Percentiles rank a stretch among this genome's conserved stretches.
These are phyloP conservation scores for Andrena dorsata DNA, from an alignment of 2,888 invertebrate genomes.

Conservation along the genomic window DNA sequence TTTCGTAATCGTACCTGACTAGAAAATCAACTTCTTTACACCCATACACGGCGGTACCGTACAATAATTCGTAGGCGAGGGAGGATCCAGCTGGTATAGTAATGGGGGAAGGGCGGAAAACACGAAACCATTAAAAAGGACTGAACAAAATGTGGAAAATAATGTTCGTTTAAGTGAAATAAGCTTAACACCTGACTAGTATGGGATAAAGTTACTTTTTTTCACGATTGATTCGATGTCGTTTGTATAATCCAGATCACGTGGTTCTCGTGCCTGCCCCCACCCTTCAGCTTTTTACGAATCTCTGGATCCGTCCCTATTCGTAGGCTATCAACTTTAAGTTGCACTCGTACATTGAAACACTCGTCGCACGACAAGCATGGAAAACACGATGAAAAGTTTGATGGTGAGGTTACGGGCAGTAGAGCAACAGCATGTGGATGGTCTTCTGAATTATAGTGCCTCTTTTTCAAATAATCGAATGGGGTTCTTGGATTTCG, in stretches of 20 bases:
- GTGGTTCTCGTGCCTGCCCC: neutral
- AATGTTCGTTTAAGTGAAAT: neutral
- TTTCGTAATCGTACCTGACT: conserved; percentile 73
- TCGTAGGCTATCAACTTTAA: conserved; percentile 74
- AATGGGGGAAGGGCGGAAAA: conserved; percentile 3
- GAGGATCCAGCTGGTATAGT: conserved; percentile 22
- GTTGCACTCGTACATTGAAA: conserved; percentile 79
- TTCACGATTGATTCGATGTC: neutral
- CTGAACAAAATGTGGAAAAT: neutral
- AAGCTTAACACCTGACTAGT: neutral
- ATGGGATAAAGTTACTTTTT: neutral
- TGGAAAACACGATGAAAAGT: conserved; percentile 68
- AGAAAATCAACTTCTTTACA: conserved; percentile 72
- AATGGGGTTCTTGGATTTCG: no score
- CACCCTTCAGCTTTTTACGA: neutral
- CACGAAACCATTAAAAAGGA: neutral
- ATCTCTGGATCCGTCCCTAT: conserved; percentile 40
- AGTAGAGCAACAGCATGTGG: neutral
- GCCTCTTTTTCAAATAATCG: no score
- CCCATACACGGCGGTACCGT: conserved; percentile 59
- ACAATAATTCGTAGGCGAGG: conserved; percentile 71
- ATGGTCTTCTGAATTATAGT: no score
- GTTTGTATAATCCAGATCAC: neutral
- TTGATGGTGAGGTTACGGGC: conserved; percentile 46
- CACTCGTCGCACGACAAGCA: conserved; percentile 79